Percentiles rank a stretch among this genome's conserved stretches.
Conservation (phyloP, 1,140 invertebrate species). For the Zophobas morio region DNA sequence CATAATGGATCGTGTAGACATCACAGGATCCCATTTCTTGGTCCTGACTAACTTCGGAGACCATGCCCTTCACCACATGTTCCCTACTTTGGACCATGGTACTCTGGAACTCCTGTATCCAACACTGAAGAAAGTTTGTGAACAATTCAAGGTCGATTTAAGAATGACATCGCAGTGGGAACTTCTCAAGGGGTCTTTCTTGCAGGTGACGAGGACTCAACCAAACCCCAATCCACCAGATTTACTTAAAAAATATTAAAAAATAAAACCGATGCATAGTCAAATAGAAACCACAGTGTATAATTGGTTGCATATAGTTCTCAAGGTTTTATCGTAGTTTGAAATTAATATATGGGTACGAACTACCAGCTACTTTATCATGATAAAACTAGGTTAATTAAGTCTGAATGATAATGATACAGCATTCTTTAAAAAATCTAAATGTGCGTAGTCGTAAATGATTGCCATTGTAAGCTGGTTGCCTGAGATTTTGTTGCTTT, state of each 20-base stretch:
- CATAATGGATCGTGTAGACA: constrained; percentile 79
- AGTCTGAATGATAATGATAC: too few relatives aligned
- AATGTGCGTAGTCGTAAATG: too few relatives aligned
- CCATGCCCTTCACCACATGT: constrained; percentile 85
- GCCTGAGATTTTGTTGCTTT: too few relatives aligned
- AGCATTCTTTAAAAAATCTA: too few relatives aligned
- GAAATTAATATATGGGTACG: too few relatives aligned
- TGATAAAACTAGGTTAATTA: too few relatives aligned
- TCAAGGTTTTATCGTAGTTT: neutral
- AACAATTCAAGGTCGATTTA: constrained; percentile 77
- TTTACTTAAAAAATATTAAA: constrained; percentile 38
- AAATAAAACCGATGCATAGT: neutral
- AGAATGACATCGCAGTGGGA: constrained; percentile 73
- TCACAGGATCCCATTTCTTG: constrained; percentile 79
- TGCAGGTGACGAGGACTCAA: constrained; percentile 72
- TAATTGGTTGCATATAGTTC: neutral
- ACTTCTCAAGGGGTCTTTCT: constrained; percentile 78
- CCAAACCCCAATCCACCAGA: constrained; percentile 41
- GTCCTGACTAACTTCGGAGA: constrained; percentile 82
- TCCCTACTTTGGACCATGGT: constrained; percentile 86
- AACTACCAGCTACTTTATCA: too few relatives aligned
- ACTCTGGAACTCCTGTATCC: constrained; percentile 78
- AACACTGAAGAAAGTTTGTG: constrained; percentile 76
- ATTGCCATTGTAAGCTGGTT: too few relatives aligned
- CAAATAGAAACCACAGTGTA: neutral